phyloP scores from a whole-genome alignment of 2,797 vertebrate species.

The Acipenser oxyrinchus region DNA sequence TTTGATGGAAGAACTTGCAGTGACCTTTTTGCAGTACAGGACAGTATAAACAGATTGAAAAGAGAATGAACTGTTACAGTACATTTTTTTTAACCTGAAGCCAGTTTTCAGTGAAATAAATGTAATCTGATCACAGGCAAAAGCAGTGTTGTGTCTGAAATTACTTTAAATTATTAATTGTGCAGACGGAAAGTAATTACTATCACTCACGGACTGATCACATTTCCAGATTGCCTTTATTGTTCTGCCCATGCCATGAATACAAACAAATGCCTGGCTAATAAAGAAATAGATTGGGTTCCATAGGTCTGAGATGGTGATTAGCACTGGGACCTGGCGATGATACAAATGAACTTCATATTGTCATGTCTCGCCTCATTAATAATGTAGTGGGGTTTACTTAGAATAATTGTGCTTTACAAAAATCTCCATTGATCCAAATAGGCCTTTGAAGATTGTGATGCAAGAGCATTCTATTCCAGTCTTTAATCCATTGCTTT shows the following conservation, averaged over 20 bases:
- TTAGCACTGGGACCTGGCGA: constrained; percentile 60
- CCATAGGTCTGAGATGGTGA: constrained; percentile 61
- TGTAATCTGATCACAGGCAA: constrained; percentile 40
- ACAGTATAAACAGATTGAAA: too few relatives aligned
- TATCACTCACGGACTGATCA: constrained; percentile 70
- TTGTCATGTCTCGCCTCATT: constrained; percentile 51
- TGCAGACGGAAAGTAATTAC: constrained; percentile 76
- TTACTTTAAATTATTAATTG: constrained; percentile 93
- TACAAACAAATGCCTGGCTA: constrained; percentile 75
- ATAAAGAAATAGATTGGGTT: constrained; percentile 57
- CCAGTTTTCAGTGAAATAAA: constrained; percentile 22
- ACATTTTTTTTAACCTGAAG: too few relatives aligned
- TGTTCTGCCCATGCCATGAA: constrained; percentile 58
- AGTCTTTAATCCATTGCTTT: constrained; percentile 56
- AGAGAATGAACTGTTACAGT: too few relatives aligned
- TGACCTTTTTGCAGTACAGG: too few relatives aligned
- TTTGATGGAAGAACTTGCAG: too few relatives aligned
- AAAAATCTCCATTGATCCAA: constrained; percentile 69
- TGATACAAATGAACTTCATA: constrained; percentile 68
- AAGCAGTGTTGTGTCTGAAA: constrained; percentile 73
- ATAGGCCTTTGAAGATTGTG: constrained; percentile 49
- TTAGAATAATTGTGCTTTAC: constrained; percentile 44
- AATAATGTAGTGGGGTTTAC: constrained; percentile 66
- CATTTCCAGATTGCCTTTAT: constrained; percentile 76
- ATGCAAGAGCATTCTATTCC: constrained; percentile 54